Evolutionary conservation across 2,797 vertebrate genomes (phyloP), one percentile per base, ranked within the genome.

Genomic region (Sebastes miniatus): DNA sequence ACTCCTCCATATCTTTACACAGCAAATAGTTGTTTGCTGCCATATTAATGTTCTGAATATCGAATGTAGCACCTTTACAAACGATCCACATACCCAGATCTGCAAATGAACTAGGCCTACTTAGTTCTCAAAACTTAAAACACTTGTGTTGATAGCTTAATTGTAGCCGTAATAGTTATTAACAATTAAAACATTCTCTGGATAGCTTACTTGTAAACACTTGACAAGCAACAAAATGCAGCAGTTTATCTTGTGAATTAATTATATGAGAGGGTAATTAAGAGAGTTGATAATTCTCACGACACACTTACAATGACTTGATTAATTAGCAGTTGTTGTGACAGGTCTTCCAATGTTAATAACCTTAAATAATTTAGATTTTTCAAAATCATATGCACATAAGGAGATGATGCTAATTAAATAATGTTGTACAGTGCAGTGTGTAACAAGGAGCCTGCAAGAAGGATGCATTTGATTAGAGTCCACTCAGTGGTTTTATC

Each of bases 161-260:
- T 83, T 96, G 93, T 93, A 95, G 81, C 95, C 90, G 36, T 96
- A 91, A 94, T 74, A 50, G 62, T 75, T 82, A 94, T 94, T 91
- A 94, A 95, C 84, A 92, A 88, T 95, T 92, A 91, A 93, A 90
- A 89, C 69, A 72, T 73, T 86, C 65, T 89, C 65, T 76, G 81
- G 85, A 92, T 91, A 8, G 3, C 3, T 1, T 50, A 76, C 79
- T 88, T 93, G 83, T 92, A 92, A 94, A 93, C 89, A 92, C 88
- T 85, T 94, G 88, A 94, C 92, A 92, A 83, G 89, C 84, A 93
- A 87, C 91, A 93, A 94, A 92, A 91, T 83, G 91, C 87, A 89
- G 74, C 90, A 85, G 87, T 90, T 92, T 92, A 88, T 91, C 85
- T 68, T 80, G 34, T 95, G 72, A 94, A 95, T 95, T 91, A 93